Percentiles rank a stretch among this genome's conserved stretches.
These are phyloP conservation scores for Orcinus orca DNA, from an alignment of 2,113 vertebrate genomes.

Conservation along the genomic window DNA sequence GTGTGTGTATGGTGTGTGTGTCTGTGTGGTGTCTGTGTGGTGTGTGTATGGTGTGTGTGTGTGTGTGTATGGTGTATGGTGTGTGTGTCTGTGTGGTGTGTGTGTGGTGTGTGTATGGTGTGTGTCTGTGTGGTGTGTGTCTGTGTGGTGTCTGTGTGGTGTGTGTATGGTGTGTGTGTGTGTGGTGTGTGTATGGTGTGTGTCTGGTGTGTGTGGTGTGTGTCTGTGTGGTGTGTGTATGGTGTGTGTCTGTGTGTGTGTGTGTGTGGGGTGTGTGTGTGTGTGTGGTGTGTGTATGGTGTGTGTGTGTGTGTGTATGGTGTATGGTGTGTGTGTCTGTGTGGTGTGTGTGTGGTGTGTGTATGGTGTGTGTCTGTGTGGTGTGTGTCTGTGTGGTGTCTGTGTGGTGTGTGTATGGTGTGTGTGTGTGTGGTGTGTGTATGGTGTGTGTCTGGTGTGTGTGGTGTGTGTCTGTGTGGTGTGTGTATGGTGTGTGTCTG, in stretches of 20 bases:
- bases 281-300: background rate
- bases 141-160: too few species aligned
- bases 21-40: too few species aligned
- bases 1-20: too few species aligned
- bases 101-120: background rate
- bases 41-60: background rate
- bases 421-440: too few species aligned
- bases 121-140: fast-evolving
- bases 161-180: too few species aligned
- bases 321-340: background rate
- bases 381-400: background rate
- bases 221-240: background rate
- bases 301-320: too few species aligned
- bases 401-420: background rate
- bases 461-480: background rate
- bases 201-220: too few species aligned
- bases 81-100: background rate
- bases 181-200: background rate
- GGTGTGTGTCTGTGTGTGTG: background rate
- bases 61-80: background rate
- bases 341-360: too few species aligned
- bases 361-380: background rate
- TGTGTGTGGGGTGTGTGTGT: background rate
- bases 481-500: background rate
- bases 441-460: too few species aligned